Evolutionary conservation across 2,797 vertebrate genomes (phyloP), one percentile per base, ranked within the genome.

Genomic region (Lophotriccus pileatus): DNA sequence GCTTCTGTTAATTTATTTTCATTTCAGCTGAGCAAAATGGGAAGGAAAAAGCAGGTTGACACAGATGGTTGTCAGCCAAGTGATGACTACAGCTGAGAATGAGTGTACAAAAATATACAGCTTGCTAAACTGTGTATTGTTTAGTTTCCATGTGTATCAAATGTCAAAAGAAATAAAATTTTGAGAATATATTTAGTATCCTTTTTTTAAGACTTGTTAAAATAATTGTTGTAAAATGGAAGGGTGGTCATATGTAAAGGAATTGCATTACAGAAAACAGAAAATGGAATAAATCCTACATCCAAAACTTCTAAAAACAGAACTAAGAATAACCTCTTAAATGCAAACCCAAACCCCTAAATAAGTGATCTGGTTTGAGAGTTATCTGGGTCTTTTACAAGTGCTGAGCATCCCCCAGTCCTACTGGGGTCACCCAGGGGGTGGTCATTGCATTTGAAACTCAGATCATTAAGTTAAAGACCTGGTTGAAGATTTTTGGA

Each of bases 1-100:
- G 9, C 75, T 94, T 95, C 93, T 97, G 90, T 77, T 94, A 82
- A 76, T 90, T 94, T 90, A 94, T 93, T 94, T 96, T 88, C 87
- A 49, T 88, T 93, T 96, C 94, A 89, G 84, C 89, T 92, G 87
- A 92, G 96, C 44, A 90, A 94, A 95, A 96, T 0, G 43, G 78
- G 88, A 95, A 93, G 50, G 64, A 93, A 94, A 85, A 94, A 92
- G 66, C 94, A 97, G 93, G 92, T 59, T 87, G 90, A 93, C 86
- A 85, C 95, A 96, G 96, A 96, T 92, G 95, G 95, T 76, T 96
- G 95, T 96, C 95, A 90, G 90, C 39, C 66, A 82, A 93, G 93
- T 92, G 95, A 96, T 93, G 96, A 95, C 75, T 91, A 84, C 88
- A 88, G 87, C 68, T 47, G 72, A 96, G 94, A 96, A 93, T 77